Base-by-base conservation (phyloP, 2,888 invertebrate species). In the Meandrusa payeni region DNA sequence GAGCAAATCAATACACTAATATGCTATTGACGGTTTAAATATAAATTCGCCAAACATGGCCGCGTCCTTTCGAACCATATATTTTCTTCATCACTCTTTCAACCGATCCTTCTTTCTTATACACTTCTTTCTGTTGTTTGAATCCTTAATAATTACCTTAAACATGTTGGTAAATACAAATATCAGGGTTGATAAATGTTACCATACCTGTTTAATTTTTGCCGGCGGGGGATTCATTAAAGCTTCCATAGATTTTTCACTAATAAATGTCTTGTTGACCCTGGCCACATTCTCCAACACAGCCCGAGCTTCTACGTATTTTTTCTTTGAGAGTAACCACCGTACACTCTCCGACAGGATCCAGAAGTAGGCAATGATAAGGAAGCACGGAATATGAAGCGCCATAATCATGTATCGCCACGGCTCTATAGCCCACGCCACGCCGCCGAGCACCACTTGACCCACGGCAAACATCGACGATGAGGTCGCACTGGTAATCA, bases 381-480 rank as follows among this genome's bases (percentile, higher is more conserved):
- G 64, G 40, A 94, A 75, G 17, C 92, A 90, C 0, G 95, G 95
- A 0, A 89, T 81, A 59, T 94, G 93, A 11, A 93, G 73, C 0
- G 91, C 78, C 51, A 92, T 82, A 36, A 93, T 88, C 51, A 93
- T 76, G 50, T 87, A 76, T 47, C 92, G 89, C 95, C 95, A 95
- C 39, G 92, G 89, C 47, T 89, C 89, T 1, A 91, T 77, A 46
- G 85, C 68, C 90, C 93, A 94, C 0, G 95, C 94, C 0, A 91
- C 76, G 11, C 89, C 61, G 0, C 93, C 94, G 2, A 94, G 73
- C 0, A 91, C 52, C 12, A 93, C 89, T 74, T 93, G 93, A 0
- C 95, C 95, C 3, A 92, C 56, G 0, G 94, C 92, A 55, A 93
- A 95, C 76, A 93, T 92, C 4, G 92, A 89, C 1, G 92, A 89